Conservation (phyloP, 53 echinoderm and acorn worm species). For the Echinarachnius parma region DNA sequence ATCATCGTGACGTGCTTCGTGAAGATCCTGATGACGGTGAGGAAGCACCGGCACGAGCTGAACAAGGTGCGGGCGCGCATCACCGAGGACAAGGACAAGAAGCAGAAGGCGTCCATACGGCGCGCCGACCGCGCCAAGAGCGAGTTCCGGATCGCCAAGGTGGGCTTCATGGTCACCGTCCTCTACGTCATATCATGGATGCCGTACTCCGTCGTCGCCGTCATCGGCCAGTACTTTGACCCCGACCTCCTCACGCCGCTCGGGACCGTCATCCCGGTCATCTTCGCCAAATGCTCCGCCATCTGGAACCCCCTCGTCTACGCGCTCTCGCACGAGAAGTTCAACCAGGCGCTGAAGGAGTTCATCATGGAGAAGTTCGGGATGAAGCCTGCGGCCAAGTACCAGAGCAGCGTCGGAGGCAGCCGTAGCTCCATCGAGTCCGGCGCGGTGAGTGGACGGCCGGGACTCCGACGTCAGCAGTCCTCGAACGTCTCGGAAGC, state of each 20-base stretch:
- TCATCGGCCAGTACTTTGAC: constrained; percentile 67
- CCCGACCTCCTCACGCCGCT: constrained; percentile 49
- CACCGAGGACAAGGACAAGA: constrained; percentile 29
- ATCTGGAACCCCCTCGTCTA: constrained; percentile 92
- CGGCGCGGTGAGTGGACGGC: constrained; percentile 13
- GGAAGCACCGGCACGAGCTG: constrained; percentile 60
- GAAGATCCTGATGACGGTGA: constrained; percentile 61
- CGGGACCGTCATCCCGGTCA: constrained; percentile 62
- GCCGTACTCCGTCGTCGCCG: constrained; percentile 79
- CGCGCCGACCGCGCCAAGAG: constrained; percentile 41
- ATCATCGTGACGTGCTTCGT: constrained; percentile 65
- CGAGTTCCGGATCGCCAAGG: constrained; percentile 79
- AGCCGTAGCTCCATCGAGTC: constrained; percentile 29
- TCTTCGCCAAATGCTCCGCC: constrained; percentile 86
- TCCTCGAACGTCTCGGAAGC: constrained; percentile 27
- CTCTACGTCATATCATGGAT: constrained; percentile 75
- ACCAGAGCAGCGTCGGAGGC: constrained; percentile 3
- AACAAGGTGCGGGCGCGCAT: constrained; percentile 49
- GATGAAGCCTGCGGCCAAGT: constrained; percentile 1
- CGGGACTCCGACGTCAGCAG: constrained; percentile 17
- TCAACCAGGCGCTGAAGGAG: constrained; percentile 69
- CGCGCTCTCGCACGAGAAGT: constrained; percentile 78
- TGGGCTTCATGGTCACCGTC: constrained; percentile 74
- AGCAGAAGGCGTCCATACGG: constrained; percentile 24
- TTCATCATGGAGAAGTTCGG: constrained; percentile 4